Conservation (phyloP, 37 sponge, comb jelly and placozoan genomes). For the Halisarca cf. caerulea region DNA sequence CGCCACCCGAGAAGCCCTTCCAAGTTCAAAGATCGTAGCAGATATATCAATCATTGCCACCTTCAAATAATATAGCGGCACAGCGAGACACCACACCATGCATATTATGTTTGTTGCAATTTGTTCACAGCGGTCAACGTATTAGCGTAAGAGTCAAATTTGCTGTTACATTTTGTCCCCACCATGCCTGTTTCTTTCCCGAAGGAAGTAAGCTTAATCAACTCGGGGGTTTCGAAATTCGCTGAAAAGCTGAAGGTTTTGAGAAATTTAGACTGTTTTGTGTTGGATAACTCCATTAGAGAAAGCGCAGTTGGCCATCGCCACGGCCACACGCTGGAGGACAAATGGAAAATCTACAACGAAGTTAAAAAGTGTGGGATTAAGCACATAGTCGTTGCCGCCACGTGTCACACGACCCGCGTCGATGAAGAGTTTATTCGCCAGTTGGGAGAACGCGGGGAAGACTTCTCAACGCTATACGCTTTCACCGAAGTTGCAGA, state of each 20-base stretch:
- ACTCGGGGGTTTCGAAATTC: background rate
- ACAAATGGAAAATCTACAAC: conserved; percentile 70
- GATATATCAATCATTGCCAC: too few relatives aligned
- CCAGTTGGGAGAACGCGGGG: conserved; percentile 39
- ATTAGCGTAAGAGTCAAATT: too few relatives aligned
- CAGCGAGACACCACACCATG: too few relatives aligned
- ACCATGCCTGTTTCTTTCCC: too few relatives aligned
- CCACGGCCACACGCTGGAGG: conserved; percentile 75
- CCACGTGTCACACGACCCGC: conserved; percentile 61
- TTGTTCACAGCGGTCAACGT: too few relatives aligned
- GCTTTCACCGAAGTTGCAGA: conserved; percentile 73
- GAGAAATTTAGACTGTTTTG: conserved; percentile 64
- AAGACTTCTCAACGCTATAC: conserved; percentile 55
- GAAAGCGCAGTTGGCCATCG: conserved; percentile 86
- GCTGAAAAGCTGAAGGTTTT: conserved; percentile 47
- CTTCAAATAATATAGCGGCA: too few relatives aligned
- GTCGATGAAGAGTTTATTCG: conserved; percentile 76
- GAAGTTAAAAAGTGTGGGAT: conserved; percentile 76
- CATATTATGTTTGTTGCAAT: too few relatives aligned
- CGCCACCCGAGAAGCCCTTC: too few relatives aligned
- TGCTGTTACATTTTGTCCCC: too few relatives aligned
- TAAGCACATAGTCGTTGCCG: conserved; percentile 69
- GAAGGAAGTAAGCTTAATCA: background rate
- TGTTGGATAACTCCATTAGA: conserved; percentile 85
- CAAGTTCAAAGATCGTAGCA: too few relatives aligned